phyloP scores from a whole-genome alignment of 2,888 invertebrate species.

The Helicoverpa assulta region DNA sequence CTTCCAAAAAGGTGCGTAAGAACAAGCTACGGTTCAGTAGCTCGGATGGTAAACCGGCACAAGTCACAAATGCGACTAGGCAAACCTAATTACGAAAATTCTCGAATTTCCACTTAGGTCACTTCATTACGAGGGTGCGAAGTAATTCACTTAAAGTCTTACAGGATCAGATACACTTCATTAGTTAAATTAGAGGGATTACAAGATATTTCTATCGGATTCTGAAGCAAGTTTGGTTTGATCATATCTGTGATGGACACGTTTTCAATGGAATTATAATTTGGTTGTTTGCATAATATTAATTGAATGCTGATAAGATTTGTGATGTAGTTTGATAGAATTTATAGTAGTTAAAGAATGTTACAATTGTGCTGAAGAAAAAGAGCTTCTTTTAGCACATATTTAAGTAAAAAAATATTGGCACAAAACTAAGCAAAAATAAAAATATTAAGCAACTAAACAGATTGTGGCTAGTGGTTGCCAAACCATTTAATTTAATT shows the following conservation, averaged over 20 bases:
- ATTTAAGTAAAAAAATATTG: no score
- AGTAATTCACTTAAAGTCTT: conserved; percentile 7
- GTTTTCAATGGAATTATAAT: conserved; percentile 27
- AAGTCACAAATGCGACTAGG: neutral
- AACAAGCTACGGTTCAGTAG: neutral
- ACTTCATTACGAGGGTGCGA: conserved; percentile 10
- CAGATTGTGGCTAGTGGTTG: no score
- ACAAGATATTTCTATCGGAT: conserved; percentile 34
- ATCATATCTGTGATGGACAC: conserved; percentile 23
- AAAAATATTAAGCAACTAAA: no score
- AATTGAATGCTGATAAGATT: conserved; percentile 45
- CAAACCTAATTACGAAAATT: neutral
- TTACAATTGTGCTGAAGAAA: no score
- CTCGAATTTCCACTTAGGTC: neutral
- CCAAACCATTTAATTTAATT: no score
- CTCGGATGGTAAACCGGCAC: neutral
- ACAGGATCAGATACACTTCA: conserved; percentile 29
- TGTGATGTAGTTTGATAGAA: conserved; percentile 2
- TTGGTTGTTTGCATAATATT: conserved; percentile 43
- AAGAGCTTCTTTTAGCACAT: no score
- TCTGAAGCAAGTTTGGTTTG: conserved; percentile 11
- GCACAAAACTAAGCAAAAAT: no score
- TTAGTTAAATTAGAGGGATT: conserved; percentile 35
- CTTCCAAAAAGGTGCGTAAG: no score
- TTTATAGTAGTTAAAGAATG: no score